phyloP scores from a whole-genome alignment of 2,888 invertebrate genomes.

The Epinotia brunnichana region DNA sequence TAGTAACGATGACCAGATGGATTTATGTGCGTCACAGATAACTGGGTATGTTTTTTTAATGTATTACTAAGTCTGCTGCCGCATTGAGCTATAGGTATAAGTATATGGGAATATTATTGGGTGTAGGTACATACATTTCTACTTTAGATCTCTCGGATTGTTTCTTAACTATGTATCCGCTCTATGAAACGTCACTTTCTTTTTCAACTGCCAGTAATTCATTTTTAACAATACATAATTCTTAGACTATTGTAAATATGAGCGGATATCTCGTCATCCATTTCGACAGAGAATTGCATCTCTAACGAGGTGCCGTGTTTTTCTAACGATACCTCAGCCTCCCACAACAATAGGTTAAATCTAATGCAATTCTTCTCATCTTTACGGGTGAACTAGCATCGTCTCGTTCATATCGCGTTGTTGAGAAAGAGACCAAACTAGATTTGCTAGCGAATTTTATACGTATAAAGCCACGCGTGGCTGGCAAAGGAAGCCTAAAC shows the following conservation, averaged over 20 bases:
- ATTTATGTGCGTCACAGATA: neutral
- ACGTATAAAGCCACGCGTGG: neutral
- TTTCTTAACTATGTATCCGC: neutral
- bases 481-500: too few species aligned
- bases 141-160: neutral
- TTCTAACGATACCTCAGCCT: constrained; percentile 18
- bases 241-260: constrained; percentile 14
- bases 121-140: too few species aligned
- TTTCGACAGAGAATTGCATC: constrained; percentile 35
- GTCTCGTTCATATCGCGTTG: constrained; percentile 24
- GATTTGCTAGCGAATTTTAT: constrained; percentile 3
- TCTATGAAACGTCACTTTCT: neutral
- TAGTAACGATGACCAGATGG: neutral
- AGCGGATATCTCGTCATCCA: constrained; percentile 19
- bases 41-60: neutral
- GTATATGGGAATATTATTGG: too few species aligned
- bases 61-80: neutral
- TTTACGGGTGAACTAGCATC: constrained; percentile 17
- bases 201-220: constrained; percentile 3
- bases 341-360: constrained; percentile 31
- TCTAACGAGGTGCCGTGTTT: constrained; percentile 24
- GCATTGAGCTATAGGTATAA: neutral
- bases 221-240: constrained; percentile 11
- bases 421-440: constrained; percentile 23
- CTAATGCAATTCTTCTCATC: constrained; percentile 24